A percentile compares a stretch with the other conserved stretches of the same genome.
phyloP scores from a whole-genome alignment of 92 coral and sea anemone genomes.

The Porites cylindrica region DNA sequence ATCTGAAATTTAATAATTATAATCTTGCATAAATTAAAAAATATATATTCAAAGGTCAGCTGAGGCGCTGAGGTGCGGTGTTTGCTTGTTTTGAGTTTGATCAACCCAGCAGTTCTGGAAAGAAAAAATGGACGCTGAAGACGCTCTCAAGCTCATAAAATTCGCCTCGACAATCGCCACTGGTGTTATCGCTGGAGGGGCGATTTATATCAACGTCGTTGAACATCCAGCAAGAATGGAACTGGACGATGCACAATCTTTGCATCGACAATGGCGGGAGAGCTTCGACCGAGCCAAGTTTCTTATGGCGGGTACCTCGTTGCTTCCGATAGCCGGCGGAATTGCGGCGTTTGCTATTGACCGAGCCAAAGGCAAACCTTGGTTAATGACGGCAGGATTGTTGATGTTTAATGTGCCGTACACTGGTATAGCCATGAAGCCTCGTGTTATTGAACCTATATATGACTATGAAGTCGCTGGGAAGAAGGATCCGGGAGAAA shows the following conservation, averaged over 20 bases:
- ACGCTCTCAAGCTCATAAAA: constrained; percentile 50
- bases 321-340: constrained; percentile 67
- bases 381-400: constrained; percentile 54
- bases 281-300: constrained; percentile 71
- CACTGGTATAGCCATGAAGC: constrained; percentile 63
- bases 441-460: constrained; percentile 63
- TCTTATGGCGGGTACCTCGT: constrained; percentile 70
- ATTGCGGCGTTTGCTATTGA: constrained; percentile 57
- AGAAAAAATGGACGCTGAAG: constrained; percentile 59
- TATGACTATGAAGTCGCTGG: constrained; percentile 62
- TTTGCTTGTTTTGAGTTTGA: not conserved
- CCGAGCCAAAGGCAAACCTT: constrained; percentile 69
- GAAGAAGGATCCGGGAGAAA: constrained; percentile 60
- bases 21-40: no score
- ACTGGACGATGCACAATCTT: constrained; percentile 62
- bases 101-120: not conserved
- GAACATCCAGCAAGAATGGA: constrained; percentile 83
- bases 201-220: constrained; percentile 63
- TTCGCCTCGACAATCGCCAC: constrained; percentile 66
- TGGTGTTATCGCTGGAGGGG: constrained; percentile 72
- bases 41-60: not conserved
- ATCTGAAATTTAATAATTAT: no score
- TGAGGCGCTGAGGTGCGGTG: not conserved
- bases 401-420: constrained; percentile 64
- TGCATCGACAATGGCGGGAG: constrained; percentile 65